phyloP scores from a whole-genome alignment of 2,797 vertebrate genomes.

The Pempheris klunzingeri region DNA sequence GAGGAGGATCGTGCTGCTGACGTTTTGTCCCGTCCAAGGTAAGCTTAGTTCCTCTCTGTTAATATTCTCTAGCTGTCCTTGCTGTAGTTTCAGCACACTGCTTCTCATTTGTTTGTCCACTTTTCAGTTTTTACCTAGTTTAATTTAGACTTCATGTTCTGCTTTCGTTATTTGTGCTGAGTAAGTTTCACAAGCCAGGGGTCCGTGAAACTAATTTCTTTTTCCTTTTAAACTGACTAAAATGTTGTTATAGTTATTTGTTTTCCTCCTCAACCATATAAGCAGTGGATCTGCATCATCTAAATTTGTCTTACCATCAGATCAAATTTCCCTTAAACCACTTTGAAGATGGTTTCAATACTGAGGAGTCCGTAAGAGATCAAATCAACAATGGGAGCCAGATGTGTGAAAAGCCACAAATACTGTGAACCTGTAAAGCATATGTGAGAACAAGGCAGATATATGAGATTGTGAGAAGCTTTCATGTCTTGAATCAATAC shows the following conservation, averaged over 20 bases:
- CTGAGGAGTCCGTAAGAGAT: constrained; percentile 19
- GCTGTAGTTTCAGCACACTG: neutral
- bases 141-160: constrained; percentile 1
- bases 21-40: constrained; percentile 65
- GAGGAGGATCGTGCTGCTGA: constrained; percentile 60
- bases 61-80: neutral
- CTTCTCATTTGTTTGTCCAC: too few species aligned
- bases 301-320: constrained; percentile 22
- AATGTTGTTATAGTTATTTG: neutral
- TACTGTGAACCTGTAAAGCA: constrained; percentile 26
- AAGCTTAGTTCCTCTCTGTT: constrained; percentile 11
- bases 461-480: constrained; percentile 3
- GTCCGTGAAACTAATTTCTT: constrained; percentile 30
- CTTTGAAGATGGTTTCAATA: constrained; percentile 34
- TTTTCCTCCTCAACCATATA: constrained; percentile 17
- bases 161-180: constrained; percentile 27
- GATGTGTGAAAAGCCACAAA: constrained; percentile 42
- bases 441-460: constrained; percentile 18
- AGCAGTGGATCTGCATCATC: constrained; percentile 18
- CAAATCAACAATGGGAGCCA: constrained; percentile 46
- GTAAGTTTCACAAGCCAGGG: constrained; percentile 15
- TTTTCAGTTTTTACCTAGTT: neutral
- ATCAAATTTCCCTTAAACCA: constrained; percentile 13
- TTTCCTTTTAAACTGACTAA: constrained; percentile 20
- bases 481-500: neutral